Evolutionary conservation across 2,797 vertebrate species (phyloP).

Genomic region (Aulostomus chinensis): DNA sequence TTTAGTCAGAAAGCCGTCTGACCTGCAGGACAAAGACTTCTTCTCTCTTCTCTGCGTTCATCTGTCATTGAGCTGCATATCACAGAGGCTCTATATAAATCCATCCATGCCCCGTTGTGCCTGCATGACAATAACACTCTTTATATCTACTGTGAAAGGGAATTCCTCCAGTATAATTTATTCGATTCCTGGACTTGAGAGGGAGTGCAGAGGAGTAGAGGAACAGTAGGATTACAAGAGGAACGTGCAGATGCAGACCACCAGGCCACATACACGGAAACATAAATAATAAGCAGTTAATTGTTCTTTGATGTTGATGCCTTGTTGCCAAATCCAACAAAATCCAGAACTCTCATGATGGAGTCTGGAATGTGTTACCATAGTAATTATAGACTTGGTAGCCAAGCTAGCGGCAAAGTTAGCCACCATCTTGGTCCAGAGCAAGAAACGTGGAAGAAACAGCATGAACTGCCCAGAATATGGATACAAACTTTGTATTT

Average conservation of each 20-base stretch:
- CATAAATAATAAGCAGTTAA: constrained; percentile 33
- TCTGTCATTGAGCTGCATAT: constrained; percentile 60
- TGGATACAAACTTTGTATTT: too few relatives aligned
- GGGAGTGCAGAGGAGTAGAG: constrained; percentile 48
- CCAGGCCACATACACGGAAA: constrained; percentile 38
- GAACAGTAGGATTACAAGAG: constrained; percentile 42
- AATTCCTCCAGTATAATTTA: constrained; percentile 71
- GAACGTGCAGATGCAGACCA: constrained; percentile 31
- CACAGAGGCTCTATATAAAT: constrained; percentile 72
- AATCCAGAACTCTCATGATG: constrained; percentile 6
- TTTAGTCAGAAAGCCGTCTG: constrained; percentile 53
- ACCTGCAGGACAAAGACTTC: constrained; percentile 71
- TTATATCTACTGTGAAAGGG: constrained; percentile 60
- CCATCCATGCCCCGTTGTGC: constrained; percentile 70
- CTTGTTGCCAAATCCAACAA: constrained; percentile 24
- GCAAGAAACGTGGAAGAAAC: too few relatives aligned
- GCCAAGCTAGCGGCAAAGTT: too few relatives aligned
- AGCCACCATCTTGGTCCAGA: too few relatives aligned
- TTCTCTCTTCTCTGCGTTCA: constrained; percentile 52
- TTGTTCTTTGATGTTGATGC: constrained; percentile 31
- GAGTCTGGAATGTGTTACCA: too few relatives aligned
- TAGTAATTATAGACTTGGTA: too few relatives aligned
- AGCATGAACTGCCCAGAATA: too few relatives aligned
- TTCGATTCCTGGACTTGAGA: constrained; percentile 61
- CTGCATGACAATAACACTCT: constrained; percentile 70